These are phyloP conservation scores for Ammodytes dubius DNA, from an alignment of 2,113 vertebrate genomes.

Conservation along the genomic window DNA sequence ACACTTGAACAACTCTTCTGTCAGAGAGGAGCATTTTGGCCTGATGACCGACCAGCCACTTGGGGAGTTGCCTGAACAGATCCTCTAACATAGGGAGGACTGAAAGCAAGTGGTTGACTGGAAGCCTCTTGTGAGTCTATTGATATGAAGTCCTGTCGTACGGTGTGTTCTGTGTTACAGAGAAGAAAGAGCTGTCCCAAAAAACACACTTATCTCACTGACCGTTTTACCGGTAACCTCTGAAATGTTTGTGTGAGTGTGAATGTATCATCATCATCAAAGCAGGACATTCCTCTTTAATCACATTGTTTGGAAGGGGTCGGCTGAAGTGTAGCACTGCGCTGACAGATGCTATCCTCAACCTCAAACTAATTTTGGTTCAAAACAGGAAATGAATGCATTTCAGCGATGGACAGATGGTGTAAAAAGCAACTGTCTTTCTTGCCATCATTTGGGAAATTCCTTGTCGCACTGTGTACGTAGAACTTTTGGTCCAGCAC, in stretches of 20 bases:
- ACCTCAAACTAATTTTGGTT: constrained; percentile 50
- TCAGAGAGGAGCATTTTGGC: constrained; percentile 49
- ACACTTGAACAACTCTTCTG: constrained; percentile 38
- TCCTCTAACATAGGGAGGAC: constrained; percentile 40
- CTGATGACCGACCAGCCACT: constrained; percentile 42
- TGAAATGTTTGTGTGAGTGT: constrained; percentile 49
- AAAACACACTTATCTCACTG: constrained; percentile 25
- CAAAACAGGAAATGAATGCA: constrained; percentile 67
- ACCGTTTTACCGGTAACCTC: constrained; percentile 36
- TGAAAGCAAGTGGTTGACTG: constrained; percentile 49
- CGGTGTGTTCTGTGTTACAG: constrained; percentile 16
- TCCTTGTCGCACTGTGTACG: constrained; percentile 30
- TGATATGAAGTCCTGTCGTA: constrained; percentile 26
- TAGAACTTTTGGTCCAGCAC: constrained; percentile 4
- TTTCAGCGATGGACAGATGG: constrained; percentile 53
- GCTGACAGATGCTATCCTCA: constrained; percentile 61
- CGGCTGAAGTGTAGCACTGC: constrained; percentile 6
- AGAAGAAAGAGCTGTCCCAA: constrained; percentile 14
- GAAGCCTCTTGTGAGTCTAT: constrained; percentile 33
- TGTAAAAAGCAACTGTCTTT: constrained; percentile 41
- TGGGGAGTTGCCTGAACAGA: constrained; percentile 37
- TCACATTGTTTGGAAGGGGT: constrained; percentile 40
- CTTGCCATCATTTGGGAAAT: constrained; percentile 37
- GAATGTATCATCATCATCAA: constrained; percentile 62
- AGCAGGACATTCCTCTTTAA: constrained; percentile 72